These are phyloP conservation scores for Lacanobia wlatinum DNA, from an alignment of 2,888 invertebrate genomes.

Conservation along the genomic window DNA sequence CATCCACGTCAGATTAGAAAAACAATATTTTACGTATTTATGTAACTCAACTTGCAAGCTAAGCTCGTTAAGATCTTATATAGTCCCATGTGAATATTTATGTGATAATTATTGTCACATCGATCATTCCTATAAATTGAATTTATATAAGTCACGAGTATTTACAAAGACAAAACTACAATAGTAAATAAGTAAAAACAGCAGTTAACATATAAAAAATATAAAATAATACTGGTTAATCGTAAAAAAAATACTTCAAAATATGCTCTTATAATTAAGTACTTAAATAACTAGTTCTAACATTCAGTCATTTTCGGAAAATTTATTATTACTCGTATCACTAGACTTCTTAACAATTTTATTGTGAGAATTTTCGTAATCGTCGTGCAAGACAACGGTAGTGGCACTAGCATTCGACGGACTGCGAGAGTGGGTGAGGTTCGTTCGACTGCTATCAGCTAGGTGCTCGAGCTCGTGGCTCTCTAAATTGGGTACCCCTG, in stretches of 20 bases:
- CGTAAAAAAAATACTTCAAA: conserved; percentile 71
- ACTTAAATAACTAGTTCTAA: conserved; percentile 69
- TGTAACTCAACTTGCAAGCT: conserved; percentile 73
- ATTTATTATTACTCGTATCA: conserved; percentile 80
- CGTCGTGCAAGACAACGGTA: conserved; percentile 92
- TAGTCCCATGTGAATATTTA: conserved; percentile 84
- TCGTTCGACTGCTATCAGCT: conserved; percentile 88
- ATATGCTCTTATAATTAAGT: conserved; percentile 47
- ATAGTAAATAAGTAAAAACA: conserved; percentile 60
- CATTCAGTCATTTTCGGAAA: conserved; percentile 87
- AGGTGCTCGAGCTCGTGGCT: conserved; percentile 91
- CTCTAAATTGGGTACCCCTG: conserved; percentile 89
- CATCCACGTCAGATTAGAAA: conserved; percentile 39
- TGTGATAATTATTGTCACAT: conserved; percentile 89
- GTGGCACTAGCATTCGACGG: conserved; percentile 92
- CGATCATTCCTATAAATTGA: conserved; percentile 75
- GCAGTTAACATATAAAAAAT: conserved; percentile 52
- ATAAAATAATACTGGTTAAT: conserved; percentile 78
- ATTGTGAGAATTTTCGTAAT: conserved; percentile 82
- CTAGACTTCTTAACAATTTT: conserved; percentile 79
- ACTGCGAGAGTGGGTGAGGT: conserved; percentile 89
- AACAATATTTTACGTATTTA: conserved; percentile 48
- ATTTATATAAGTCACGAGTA: conserved; percentile 67
- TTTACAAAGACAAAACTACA: conserved; percentile 64
- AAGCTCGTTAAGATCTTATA: conserved; percentile 85